These are phyloP conservation scores for Meiosimyza platycephala DNA, from an alignment of 2,888 invertebrate species.

Conservation along the genomic window DNA sequence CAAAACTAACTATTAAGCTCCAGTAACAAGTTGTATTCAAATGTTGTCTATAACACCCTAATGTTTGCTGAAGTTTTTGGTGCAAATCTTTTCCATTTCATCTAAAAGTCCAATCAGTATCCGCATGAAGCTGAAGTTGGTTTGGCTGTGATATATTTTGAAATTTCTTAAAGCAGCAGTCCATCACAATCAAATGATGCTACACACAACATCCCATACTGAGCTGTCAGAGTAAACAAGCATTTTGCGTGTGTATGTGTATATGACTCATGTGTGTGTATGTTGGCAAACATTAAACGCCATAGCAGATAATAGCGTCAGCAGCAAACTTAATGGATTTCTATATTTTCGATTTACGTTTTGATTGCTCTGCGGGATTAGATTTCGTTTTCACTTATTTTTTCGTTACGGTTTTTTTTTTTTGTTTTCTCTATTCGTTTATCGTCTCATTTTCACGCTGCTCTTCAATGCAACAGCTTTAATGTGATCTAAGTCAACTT, in stretches of 20 bases:
- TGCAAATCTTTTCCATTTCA: too few species aligned
- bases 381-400: conserved; percentile 56
- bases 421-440: too few species aligned
- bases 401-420: conserved; percentile 36
- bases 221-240: background rate
- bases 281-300: background rate
- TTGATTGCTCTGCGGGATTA: conserved; percentile 58
- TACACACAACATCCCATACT: too few species aligned
- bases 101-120: too few species aligned
- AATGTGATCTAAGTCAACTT: too few species aligned
- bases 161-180: too few species aligned
- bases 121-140: too few species aligned
- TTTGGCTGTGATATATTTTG: too few species aligned
- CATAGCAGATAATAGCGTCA: conserved; percentile 52
- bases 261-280: background rate
- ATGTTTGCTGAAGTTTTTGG: too few species aligned
- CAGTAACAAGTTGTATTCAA: background rate
- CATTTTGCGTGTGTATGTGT: conserved; percentile 2
- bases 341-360: conserved; percentile 57
- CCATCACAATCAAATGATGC: too few species aligned
- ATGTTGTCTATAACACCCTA: background rate
- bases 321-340: conserved; percentile 57
- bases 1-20: background rate
- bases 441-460: too few species aligned
- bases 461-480: too few species aligned